Base-by-base conservation (phyloP, 2,888 invertebrate genomes). In the Ophioninae sp. region DNA sequence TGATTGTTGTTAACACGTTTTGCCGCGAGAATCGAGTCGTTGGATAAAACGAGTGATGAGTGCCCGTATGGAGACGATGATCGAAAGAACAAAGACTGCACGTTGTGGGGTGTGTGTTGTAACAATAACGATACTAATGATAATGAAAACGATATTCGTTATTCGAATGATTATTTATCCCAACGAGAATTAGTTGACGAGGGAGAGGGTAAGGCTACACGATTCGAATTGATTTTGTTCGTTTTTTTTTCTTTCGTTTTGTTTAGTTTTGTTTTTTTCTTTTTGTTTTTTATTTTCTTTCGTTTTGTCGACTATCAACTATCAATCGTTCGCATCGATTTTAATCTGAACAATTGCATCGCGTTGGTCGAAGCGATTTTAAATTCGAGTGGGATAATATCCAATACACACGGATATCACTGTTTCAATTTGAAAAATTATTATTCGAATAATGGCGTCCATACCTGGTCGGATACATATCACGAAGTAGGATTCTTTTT, bases 391-490 rank as follows among this genome's bases (percentile, higher is more conserved):
- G 21, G 21, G 37, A 23, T 23, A 8, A 50, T 30, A 30, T 23
- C 10, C 23, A 44, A 44, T 50, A 6, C 10, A 62, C 7, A 13
- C 13, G 44, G 8, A 23, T 50, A 17, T 23, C 13, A 23, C 21
- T 21, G 7, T 57, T n/a, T 30, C 30, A 70, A 8, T 1, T 57
- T 30, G 6, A 30, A 30, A 21, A 23, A 50, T 10, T 13, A 23
- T 56, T 30, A 7, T 68, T 44, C 41, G 76, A 23, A 68, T 23
- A 44, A 50, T 69, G 13, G 21, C 39, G 44, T 68, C n/a, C 59
- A 30, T 76, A 17, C 56, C 56, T 56, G 56, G 62, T 68, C 39
- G 76, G 72, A 82, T 73, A 83, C 80, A 83, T 77, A 83, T 80
- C 80, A 77, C 73, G 39, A 17, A 23, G 68, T 23, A 80, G n/a